Conservation (phyloP, 2,113 vertebrate species). For the Hippolais icterina region DNA sequence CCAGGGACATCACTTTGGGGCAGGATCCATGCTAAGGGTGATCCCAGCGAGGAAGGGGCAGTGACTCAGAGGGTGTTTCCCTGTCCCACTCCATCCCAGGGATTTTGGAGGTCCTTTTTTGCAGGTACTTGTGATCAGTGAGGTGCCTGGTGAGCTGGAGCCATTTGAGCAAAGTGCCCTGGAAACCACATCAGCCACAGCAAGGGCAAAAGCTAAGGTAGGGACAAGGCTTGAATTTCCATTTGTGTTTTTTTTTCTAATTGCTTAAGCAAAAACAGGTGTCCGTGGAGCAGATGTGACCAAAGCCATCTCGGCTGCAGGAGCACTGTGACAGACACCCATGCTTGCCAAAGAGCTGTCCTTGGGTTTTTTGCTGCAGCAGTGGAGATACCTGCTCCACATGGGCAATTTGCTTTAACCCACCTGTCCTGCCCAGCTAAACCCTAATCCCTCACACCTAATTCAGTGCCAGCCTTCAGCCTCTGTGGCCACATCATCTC, state of each 20-base stretch:
- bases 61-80: rapidly evolving
- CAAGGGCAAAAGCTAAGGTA: neutral
- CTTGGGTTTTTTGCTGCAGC: rapidly evolving
- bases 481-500: neutral
- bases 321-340: rapidly evolving
- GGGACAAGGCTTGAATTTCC: neutral
- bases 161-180: neutral
- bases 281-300: neutral
- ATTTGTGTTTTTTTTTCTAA: neutral
- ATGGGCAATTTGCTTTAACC: neutral
- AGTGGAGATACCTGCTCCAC: neutral
- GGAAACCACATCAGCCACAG: neutral
- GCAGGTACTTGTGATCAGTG: neutral
- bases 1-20: rapidly evolving
- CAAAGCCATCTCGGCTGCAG: rapidly evolving
- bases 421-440: neutral
- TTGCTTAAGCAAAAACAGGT: neutral
- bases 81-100: neutral
- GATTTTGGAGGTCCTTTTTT: neutral
- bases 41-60: neutral
- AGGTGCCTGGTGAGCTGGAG: neutral
- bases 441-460: neutral
- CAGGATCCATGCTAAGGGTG: neutral
- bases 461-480: neutral
- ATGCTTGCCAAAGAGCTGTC: rapidly evolving